phyloP scores from a whole-genome alignment of 2,113 vertebrate genomes.

The Trematocara macrostoma region DNA sequence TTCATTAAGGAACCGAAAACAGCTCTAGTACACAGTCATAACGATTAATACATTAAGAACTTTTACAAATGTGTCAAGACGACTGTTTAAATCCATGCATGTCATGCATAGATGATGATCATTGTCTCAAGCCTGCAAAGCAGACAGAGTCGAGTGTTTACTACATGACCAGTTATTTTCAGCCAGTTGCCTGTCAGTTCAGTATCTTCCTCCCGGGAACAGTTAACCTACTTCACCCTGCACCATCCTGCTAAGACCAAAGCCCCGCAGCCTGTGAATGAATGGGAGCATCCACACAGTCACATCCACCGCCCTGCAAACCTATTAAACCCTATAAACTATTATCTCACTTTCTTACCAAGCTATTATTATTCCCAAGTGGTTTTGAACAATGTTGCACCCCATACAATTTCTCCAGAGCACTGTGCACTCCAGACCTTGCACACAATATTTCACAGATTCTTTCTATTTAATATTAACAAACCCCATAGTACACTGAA shows the following conservation, averaged over 20 bases:
- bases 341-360: neutral
- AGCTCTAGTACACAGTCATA: constrained; percentile 58
- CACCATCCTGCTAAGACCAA: neutral
- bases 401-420: neutral
- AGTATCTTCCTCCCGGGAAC: neutral
- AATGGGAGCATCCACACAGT: neutral
- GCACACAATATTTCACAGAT: constrained; percentile 2
- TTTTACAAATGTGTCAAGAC: constrained; percentile 61
- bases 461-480: constrained; percentile 6
- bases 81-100: constrained; percentile 72
- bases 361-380: constrained; percentile 4
- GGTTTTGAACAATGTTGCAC: constrained; percentile 15
- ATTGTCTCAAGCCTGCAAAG: constrained; percentile 7
- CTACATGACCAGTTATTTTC: constrained; percentile 1
- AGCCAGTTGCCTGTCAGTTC: neutral
- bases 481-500: constrained; percentile 30
- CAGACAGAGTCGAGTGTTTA: constrained; percentile 16
- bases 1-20: constrained; percentile 45
- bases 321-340: neutral
- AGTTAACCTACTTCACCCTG: neutral
- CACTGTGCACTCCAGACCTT: neutral
- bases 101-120: constrained; percentile 72
- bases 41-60: constrained; percentile 58
- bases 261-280: neutral
- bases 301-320: neutral